These are phyloP conservation scores for Orgyia antiqua DNA, from an alignment of 2,888 invertebrate genomes.

Conservation along the genomic window DNA sequence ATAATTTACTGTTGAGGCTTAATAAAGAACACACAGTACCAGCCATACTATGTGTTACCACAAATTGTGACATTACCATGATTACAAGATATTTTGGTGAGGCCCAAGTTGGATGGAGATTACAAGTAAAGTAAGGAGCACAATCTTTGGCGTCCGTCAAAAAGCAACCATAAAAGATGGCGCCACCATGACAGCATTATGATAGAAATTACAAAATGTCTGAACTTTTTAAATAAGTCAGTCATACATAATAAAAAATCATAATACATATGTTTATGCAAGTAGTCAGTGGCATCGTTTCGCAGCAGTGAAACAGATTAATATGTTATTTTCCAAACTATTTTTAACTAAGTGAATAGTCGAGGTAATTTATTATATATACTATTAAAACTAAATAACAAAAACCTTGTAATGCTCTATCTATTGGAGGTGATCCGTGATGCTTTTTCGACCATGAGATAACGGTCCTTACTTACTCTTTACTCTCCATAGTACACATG, in stretches of 20 bases:
- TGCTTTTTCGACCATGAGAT: not conserved
- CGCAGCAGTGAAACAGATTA: too few relatives aligned
- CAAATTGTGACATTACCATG: slow-evolving; percentile 3
- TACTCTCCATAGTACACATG: too few relatives aligned
- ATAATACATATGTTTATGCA: too few relatives aligned
- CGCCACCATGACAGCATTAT: too few relatives aligned
- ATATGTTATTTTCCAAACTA: too few relatives aligned
- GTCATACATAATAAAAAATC: not conserved
- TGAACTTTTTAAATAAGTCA: not conserved
- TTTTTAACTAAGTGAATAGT: not conserved
- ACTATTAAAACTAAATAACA: not conserved
- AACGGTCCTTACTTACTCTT: too few relatives aligned
- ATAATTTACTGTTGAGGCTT: too few relatives aligned
- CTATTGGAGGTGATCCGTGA: too few relatives aligned
- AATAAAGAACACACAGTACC: slow-evolving; percentile 22
- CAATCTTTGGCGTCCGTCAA: slow-evolving; percentile 19
- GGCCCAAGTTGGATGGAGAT: too few relatives aligned
- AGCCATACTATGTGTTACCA: slow-evolving; percentile 21
- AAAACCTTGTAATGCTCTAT: too few relatives aligned
- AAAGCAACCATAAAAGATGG: slow-evolving; percentile 3
- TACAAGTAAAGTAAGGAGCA: too few relatives aligned
- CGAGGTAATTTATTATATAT: not conserved
- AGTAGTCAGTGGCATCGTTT: too few relatives aligned
- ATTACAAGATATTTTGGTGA: not conserved
- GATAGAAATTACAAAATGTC: not conserved